These are phyloP conservation scores for Amphibalanus amphitrite DNA, from an alignment of 1,140 invertebrate genomes.

Conservation along the genomic window DNA sequence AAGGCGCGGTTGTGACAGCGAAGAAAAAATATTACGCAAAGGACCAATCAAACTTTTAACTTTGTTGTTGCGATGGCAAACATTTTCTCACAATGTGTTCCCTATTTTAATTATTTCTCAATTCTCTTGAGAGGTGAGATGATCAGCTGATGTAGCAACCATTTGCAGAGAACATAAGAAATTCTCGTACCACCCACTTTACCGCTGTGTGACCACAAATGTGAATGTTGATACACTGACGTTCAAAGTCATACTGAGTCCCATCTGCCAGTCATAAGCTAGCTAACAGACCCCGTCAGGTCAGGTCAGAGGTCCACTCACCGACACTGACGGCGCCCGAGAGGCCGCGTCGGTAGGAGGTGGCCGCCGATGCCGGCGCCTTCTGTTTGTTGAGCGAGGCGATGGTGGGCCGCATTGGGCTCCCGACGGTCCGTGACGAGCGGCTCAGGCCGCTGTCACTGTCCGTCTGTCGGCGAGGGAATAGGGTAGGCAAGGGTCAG, in stretches of 20 bases:
- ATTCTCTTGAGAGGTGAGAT: constrained; percentile 13
- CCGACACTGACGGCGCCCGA: constrained; percentile 13
- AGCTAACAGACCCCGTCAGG: too few relatives aligned
- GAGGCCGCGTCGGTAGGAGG: constrained; percentile 18
- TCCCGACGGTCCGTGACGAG: constrained; percentile 27
- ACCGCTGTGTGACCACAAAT: constrained; percentile 6
- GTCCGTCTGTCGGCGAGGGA: constrained; percentile 10
- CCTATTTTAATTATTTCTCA: constrained; percentile 12
- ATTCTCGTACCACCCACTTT: too few relatives aligned
- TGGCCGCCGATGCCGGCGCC: constrained; percentile 16
- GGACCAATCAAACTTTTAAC: too few relatives aligned
- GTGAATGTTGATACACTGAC: constrained; percentile 1
- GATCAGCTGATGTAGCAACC: constrained; percentile 11
- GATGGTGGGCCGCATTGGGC: constrained; percentile 49
- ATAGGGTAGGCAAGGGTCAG: too few relatives aligned
- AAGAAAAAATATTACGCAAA: neutral
- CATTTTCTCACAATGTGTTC: too few relatives aligned
- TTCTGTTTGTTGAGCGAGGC: constrained; percentile 53
- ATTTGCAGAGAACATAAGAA: too few relatives aligned
- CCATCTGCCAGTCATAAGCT: too few relatives aligned
- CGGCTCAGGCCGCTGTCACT: constrained; percentile 13
- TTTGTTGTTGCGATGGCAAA: too few relatives aligned
- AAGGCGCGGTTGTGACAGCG: neutral
- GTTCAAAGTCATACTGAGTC: too few relatives aligned
- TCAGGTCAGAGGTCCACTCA: neutral